Evolutionary conservation across 1,140 invertebrate genomes (phyloP), one percentile per base, ranked within the genome.

Genomic region (Theocolax elegans): DNA sequence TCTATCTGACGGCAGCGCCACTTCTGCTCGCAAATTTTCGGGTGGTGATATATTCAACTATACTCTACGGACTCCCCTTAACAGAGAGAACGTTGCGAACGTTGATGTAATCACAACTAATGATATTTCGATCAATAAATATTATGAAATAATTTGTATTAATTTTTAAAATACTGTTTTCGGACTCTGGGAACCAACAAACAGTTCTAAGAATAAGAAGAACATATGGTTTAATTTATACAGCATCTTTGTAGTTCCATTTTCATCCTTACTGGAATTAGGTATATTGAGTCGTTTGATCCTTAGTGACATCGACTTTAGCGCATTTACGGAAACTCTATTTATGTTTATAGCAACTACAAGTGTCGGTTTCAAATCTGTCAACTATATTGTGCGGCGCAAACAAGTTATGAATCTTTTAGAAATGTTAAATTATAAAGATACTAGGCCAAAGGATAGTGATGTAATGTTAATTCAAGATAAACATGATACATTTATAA

Each of bases 151-250:
- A n/a, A n/a, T n/a, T n/a, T n/a, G n/a, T n/a, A n/a, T n/a, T n/a
- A n/a, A n/a, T 62, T 9, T 68, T 68, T 31, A 42, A 15, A 10
- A 35, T 68, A 19, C 25, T 68, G 10, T 63, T n/a, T 19, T 19
- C 2, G 67, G 67, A 2, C 15, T 70, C 13, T 70, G 67, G 67
- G 38, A 42, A 38, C 67, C 67, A 8, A 23, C 17, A 4, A n/a
- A 63, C n/a, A 54, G 23, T 27, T 53, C 60, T 2, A 44, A 48
- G 6, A 31, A 27, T 1, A 17, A 15, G 23, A 13, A n/a, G 2
- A 10, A 21, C 31, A 35, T 54, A 21, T 8, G 63, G n/a, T 70
- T 56, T 19, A 53, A n/a, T 46, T 23, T 29, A 0, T 70, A 70
- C 17, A 54, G 48, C 1, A 12, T 54, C 9, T 19, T 44, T 0